Percentiles rank a stretch among this genome's conserved stretches.
phyloP scores from a whole-genome alignment of 1,140 invertebrate species.

The Lepidostoma basale region DNA sequence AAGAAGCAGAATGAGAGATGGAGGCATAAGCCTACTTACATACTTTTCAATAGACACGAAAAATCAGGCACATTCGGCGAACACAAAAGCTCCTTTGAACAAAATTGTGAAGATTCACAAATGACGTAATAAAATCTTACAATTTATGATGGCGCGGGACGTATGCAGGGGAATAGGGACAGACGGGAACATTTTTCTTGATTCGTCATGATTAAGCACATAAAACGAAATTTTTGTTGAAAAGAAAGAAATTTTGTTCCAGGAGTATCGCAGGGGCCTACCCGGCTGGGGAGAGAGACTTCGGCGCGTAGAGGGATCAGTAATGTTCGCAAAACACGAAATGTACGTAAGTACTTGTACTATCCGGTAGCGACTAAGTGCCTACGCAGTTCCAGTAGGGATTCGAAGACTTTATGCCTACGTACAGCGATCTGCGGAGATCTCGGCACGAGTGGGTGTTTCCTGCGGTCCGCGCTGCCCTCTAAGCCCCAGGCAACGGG shows the following conservation, averaged over 20 bases:
- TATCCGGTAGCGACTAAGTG: no score
- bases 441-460: neutral
- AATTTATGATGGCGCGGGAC: neutral
- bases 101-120: conserved; percentile 3
- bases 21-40: no score
- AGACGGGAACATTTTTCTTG: conserved; percentile 1
- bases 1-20: no score
- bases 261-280: neutral
- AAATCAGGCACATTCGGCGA: no score
- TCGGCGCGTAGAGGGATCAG: neutral
- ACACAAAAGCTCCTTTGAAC: neutral
- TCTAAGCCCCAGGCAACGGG: no score
- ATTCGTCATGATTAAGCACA: neutral
- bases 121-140: neutral
- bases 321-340: neutral
- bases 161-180: neutral
- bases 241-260: neutral
- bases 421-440: neutral
- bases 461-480: neutral
- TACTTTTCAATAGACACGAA: no score
- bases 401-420: neutral
- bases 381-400: neutral
- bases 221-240: conserved; percentile 2
- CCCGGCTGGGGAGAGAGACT: neutral
- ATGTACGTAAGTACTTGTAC: neutral